Base-by-base conservation (phyloP, 1,140 invertebrate genomes). In the Drosophila watanabei region DNA sequence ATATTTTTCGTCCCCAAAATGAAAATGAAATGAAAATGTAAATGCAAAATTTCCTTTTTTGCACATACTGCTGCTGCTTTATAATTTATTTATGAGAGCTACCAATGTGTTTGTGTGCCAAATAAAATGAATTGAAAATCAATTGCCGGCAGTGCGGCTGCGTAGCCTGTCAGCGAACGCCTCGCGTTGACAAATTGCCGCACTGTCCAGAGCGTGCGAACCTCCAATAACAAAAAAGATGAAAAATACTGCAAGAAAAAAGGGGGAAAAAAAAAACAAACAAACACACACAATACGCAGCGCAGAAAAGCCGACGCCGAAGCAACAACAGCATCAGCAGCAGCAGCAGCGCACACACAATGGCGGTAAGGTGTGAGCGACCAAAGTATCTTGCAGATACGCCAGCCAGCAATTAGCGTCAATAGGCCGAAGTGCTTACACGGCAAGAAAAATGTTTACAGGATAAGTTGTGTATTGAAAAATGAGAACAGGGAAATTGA, bases 391-490 rank as follows among this genome's bases (percentile, higher is more conserved):
- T 79, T 30, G 43, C 62, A 89, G 85, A 84, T 89, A 89, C 78
- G 80, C 69, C 78, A 66, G 85, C 81, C 81, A 72, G 85, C 85
- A 88, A 88, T 88, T 88, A 88, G 85, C 85, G 81, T 61, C 68
- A 56, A 59, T 72, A 60, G 76, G 61, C 79, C 60, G 75, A 79
- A 81, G 45, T 75, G 59, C 75, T 62, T 52, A 69, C 46, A 62
- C 54, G 14, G 33, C 20, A 37, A 56, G 33, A 56, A 56, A 56
- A 37, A 7, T 10, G 52, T 24, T 9, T 2, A 16, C 0, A 56
- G 5, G 13, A 5, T 0, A 24, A 24, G 30, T 20, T 20, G 6
- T 18, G 32, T 8, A 14, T 35, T 6, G 6, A 18, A 33, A 54
- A 13, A 5, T 3, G 3, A 18, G 5, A 1, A 14, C 3, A 18